Evolutionary conservation across 1,140 invertebrate genomes (phyloP).

Genomic region (Achatina immaculata): DNA sequence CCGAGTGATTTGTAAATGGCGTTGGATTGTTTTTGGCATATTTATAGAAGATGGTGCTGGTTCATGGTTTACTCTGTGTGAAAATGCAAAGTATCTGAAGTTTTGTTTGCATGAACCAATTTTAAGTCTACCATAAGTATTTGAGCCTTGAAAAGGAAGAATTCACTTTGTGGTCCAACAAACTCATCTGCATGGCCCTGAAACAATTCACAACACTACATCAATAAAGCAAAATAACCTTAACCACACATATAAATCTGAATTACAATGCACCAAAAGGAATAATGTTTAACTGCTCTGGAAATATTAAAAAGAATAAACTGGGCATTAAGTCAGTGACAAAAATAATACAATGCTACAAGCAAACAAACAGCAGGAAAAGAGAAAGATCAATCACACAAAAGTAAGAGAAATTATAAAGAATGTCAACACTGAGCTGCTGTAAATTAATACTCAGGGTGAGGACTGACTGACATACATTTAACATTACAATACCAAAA

Average conservation of each 20-base stretch:
- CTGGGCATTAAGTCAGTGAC: too few species aligned
- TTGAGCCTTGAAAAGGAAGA: slow-evolving; percentile 27
- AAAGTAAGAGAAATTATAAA: too few species aligned
- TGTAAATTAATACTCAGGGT: too few species aligned
- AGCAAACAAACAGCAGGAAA: too few species aligned
- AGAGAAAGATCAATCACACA: too few species aligned
- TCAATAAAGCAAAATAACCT: slow-evolving; percentile 16
- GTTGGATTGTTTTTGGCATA: background rate
- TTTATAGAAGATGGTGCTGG: background rate
- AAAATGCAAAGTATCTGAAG: background rate
- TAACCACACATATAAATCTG: slow-evolving; percentile 14
- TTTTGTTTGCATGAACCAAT: slow-evolving; percentile 2
- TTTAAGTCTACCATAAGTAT: slow-evolving; percentile 31
- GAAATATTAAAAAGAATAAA: too few species aligned
- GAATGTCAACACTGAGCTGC: too few species aligned
- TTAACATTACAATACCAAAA: too few species aligned
- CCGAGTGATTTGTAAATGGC: background rate
- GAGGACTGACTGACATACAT: too few species aligned
- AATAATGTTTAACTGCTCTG: too few species aligned
- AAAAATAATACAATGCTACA: too few species aligned
- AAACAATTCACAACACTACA: slow-evolving; percentile 36
- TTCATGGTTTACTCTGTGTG: background rate
- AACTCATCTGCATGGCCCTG: slow-evolving; percentile 34
- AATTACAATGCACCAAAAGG: background rate
- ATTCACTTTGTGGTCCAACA: slow-evolving; percentile 21